A percentile compares a stretch with the other conserved stretches of the same genome.
Evolutionary conservation across 2,113 vertebrate species (phyloP).

Genomic region (Oceanodroma tethys): DNA sequence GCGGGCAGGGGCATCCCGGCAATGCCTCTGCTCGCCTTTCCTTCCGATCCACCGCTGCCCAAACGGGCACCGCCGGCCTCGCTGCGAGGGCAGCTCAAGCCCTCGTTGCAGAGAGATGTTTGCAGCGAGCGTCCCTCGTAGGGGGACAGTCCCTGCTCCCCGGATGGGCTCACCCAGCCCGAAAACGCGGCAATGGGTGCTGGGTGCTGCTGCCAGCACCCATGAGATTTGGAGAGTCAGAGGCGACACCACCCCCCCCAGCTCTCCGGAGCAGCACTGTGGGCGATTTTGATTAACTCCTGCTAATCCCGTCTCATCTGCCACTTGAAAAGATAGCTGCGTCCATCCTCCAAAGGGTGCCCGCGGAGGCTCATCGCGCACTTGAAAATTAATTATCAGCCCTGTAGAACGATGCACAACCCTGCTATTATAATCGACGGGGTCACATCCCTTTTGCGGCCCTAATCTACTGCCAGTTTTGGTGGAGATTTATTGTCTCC

Average conservation of each 20-base stretch:
- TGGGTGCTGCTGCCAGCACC: not conserved
- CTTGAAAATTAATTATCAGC: constrained; percentile 65
- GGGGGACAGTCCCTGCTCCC: not conserved
- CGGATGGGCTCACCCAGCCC: not conserved
- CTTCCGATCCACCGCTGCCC: not conserved
- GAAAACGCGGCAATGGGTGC: accelerated
- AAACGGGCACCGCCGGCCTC: not conserved
- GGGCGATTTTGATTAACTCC: not conserved
- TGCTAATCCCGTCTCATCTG: not conserved
- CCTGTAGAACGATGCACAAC: not conserved
- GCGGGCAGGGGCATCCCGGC: not conserved
- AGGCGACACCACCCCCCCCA: not conserved
- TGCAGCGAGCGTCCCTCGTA: accelerated
- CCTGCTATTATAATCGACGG: constrained; percentile 46
- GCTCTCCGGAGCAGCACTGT: not conserved
- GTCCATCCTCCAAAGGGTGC: not conserved
- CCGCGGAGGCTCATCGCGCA: not conserved
- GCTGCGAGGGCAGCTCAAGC: not conserved
- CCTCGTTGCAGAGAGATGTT: not conserved
- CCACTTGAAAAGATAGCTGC: not conserved
- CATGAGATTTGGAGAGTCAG: not conserved
- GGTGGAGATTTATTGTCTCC: constrained; percentile 38
- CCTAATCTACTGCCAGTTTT: not conserved
- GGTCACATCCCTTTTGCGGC: constrained; percentile 13
- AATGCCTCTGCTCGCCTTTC: not conserved